Conservation (phyloP, 2,113 vertebrate species). For the Cricetomys ansorgei region DNA sequence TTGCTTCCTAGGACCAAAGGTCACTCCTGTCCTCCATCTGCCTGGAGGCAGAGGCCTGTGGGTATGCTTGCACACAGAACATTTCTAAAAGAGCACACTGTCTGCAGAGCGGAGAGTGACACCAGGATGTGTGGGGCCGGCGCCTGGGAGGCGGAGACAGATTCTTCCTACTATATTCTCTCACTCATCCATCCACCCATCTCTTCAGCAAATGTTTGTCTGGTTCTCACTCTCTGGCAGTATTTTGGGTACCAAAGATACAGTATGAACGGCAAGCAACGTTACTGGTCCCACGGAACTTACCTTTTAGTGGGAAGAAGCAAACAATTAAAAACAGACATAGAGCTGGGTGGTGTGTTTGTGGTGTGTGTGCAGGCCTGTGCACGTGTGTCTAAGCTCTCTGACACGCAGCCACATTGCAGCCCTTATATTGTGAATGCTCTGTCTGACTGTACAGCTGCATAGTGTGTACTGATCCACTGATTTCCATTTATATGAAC, state of each 20-base stretch:
- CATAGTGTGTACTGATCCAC: neutral
- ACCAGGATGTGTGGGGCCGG: neutral
- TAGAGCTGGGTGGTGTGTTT: neutral
- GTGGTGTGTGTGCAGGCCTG: neutral
- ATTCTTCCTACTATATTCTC: neutral
- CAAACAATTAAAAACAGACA: neutral
- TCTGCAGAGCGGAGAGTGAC: neutral
- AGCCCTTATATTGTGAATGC: neutral
- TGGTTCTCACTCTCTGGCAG: neutral
- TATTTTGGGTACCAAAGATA: neutral
- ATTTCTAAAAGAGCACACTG: neutral
- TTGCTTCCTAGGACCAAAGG: neutral
- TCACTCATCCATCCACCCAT: neutral
- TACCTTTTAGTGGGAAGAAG: neutral
- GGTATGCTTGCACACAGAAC: neutral
- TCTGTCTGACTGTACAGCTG: neutral
- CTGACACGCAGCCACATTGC: too few relatives aligned
- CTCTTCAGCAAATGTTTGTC: neutral
- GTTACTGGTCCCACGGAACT: neutral
- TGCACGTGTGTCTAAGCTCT: neutral
- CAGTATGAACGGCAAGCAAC: neutral
- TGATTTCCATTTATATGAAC: slow-evolving; percentile 24
- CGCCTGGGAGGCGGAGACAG: neutral
- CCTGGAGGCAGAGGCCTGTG: neutral
- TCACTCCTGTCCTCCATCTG: neutral